phyloP scores from a whole-genome alignment of 2,888 invertebrate genomes.

The Scrobipalpa costella region DNA sequence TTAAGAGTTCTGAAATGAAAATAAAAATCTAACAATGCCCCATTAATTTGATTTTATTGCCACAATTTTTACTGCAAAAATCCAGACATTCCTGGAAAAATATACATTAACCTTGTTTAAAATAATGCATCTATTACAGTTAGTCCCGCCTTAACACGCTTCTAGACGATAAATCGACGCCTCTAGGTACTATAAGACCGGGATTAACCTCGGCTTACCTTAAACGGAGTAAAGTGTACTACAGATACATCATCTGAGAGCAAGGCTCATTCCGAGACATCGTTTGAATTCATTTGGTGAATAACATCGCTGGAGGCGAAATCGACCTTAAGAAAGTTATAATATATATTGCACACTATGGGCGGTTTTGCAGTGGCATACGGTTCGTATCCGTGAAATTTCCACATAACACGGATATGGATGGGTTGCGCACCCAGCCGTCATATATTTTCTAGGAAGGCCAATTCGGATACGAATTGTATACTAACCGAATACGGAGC shows the following conservation, averaged over 20 bases:
- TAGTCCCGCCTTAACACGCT: background rate
- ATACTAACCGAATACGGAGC: too few relatives aligned
- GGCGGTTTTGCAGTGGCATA: too few relatives aligned
- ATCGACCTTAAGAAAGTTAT: background rate
- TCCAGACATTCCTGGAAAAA: background rate
- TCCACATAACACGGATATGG: too few relatives aligned
- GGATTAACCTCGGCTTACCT: constrained; percentile 63
- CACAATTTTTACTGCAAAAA: background rate
- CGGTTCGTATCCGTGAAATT: too few relatives aligned
- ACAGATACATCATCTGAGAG: constrained; percentile 54
- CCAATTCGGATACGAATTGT: too few relatives aligned
- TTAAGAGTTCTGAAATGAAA: too few relatives aligned
- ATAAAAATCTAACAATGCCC: too few relatives aligned
- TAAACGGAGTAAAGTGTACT: constrained; percentile 50
- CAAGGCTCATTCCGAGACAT: constrained; percentile 41
- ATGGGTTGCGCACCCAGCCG: too few relatives aligned
- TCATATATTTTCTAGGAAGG: too few relatives aligned
- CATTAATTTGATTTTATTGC: too few relatives aligned
- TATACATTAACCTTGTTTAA: background rate
- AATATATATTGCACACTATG: too few relatives aligned
- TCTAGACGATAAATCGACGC: constrained; percentile 55
- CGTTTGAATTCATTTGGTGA: constrained; percentile 7
- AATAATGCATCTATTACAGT: constrained; percentile 1
- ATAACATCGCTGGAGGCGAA: background rate
- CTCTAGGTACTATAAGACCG: constrained; percentile 56